Conservation (phyloP, 2,113 vertebrate genomes). For the Hemiscyllium ocellatum region DNA sequence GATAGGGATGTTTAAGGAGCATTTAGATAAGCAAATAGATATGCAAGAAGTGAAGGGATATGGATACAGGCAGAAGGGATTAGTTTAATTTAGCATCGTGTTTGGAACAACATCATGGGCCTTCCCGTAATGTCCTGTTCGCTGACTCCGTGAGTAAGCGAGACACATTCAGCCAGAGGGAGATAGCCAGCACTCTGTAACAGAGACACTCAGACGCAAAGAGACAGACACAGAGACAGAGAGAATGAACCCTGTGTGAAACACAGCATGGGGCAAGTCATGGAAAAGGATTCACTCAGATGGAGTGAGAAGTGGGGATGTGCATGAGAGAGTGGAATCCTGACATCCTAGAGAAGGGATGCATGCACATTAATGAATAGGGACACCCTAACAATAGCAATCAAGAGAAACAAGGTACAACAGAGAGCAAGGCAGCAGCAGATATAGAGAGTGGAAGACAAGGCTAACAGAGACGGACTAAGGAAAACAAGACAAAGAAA, state of each 20-base stretch:
- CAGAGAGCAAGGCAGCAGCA: not conserved
- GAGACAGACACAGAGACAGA: not conserved
- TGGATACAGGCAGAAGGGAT: too few relatives aligned
- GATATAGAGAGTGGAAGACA: not conserved
- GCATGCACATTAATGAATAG: not conserved
- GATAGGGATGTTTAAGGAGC: too few relatives aligned
- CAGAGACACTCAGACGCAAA: not conserved
- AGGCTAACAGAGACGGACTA: slow-evolving; percentile 28
- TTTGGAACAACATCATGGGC: too few relatives aligned
- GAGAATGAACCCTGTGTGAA: not conserved
- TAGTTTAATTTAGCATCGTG: too few relatives aligned
- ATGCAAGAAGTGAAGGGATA: too few relatives aligned
- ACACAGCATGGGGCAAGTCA: not conserved
- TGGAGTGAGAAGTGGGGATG: not conserved
- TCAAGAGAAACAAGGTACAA: not conserved
- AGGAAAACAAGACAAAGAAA: slow-evolving; percentile 49
- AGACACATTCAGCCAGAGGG: slow-evolving; percentile 3
- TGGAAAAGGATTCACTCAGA: not conserved
- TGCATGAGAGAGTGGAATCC: not conserved
- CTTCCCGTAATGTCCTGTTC: too few relatives aligned
- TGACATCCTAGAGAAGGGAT: not conserved
- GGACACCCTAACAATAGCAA: not conserved
- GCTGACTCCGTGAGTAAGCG: not conserved
- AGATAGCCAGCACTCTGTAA: not conserved
- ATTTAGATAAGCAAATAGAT: too few relatives aligned